Base-by-base conservation (phyloP, 2,113 vertebrate species). In the Platysteira castanea region DNA sequence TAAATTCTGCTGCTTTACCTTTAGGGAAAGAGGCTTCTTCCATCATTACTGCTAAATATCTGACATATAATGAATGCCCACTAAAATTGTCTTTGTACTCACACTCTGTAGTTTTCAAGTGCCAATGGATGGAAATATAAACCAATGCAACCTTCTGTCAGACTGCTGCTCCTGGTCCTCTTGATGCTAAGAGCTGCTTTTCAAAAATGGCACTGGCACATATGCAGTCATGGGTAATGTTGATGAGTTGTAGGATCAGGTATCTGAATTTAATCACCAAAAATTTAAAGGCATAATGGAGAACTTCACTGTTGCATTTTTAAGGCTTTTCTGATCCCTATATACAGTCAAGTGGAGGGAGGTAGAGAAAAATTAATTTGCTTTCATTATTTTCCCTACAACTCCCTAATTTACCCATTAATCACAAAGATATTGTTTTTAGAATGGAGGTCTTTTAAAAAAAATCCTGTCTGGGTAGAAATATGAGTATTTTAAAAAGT, bases 401-500 rank as follows among this genome's bases (percentile, higher is more conserved):
- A 15, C 7, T 77, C 4, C 15, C 3, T 17, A 26, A 28, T 65
- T 56, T 37, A 31, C 1, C 3, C 3, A 47, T 84, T 42, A 42
- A 21, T 52, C 28, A 70, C 8, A 42, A 52, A 70, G 10, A 8
- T 4, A 15, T 0, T 68, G 4, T 24, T 82, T 61, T 87, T n/a
- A 63, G 9, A 69, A 41, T 0, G 11, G 21, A 30, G 4, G 0
- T 35, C 47, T 22, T 1, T 67, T 11, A 2, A 6, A 18, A 65
- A 61, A 59, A 73, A 0, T 4, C 4, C 6, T 30, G 4, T 67
- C 20, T 70, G 10, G 1, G 22, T 46, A 50, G 11, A 27, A 57
- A 7, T 23, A 24, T 12, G 4, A 41, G 1, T 44, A 77, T 65
- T 37, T 22, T 2, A 49, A 76, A 50, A 75, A 31, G 2, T 9